Base-by-base conservation (phyloP, 2,888 invertebrate species). In the Oscheius onirici region DNA sequence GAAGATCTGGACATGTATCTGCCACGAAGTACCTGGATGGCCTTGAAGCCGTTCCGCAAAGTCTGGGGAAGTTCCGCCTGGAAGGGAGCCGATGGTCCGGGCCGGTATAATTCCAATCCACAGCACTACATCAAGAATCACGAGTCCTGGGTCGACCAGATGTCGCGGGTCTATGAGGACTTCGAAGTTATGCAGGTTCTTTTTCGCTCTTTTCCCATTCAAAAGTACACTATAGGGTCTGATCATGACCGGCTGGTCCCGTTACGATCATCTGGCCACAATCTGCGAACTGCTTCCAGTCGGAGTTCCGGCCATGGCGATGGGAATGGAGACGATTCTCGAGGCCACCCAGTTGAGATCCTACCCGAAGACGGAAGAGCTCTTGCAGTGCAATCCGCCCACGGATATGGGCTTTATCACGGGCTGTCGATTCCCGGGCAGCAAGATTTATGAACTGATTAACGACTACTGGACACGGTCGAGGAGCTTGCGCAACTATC, bases 1-100 rank as follows among this genome's bases (percentile, higher is more conserved):
- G 87, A 86, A 41, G 84, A 87, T 65, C 73, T 86, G 58, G 82
- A 86, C 57, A 73, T 82, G 58, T 87, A 84, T 66, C 77, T 87
- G 41, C 82, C 83, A 8, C 74, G 79, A 22, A 75, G 79, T 61
- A 89, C 92, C 10, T 92, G 92, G 92, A 91, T 92, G 81, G 71
- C 83, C 15, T 68, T 85, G 8, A 75, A 74, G 55, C 90, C 92
- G 3, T 93, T 93, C 83, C 90, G 91, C 3, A 90, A 91, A 0
- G 91, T 92, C 10, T 93, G 93, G 93, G 90, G 91, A 2, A 92
- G 92, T 1, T 92, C 92, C 2, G 92, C 93, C 0, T 93, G 91
- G 87, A 93, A 93, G 88, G 93, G 87, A 22, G 90, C 90, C 3
- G 90, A 90, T 67, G 90, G 90, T 20, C 84, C 89, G 8, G 76